Conservation (phyloP, 2,797 vertebrate genomes). For the Silurus lanzhouensis region DNA sequence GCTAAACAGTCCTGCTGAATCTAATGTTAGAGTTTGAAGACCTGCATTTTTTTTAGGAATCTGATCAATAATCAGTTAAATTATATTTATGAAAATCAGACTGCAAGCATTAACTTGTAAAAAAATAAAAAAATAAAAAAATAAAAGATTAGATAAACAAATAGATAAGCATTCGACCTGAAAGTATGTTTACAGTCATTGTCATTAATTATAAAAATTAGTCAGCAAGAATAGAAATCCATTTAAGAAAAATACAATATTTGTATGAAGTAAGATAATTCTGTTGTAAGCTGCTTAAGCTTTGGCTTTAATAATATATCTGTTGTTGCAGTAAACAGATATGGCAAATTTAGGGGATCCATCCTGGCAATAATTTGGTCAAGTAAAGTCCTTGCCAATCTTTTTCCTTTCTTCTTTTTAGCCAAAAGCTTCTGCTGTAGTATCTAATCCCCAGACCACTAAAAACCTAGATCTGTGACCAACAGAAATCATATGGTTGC, state of each 20-base stretch:
- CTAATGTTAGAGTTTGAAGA: neutral
- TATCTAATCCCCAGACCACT: constrained; percentile 14
- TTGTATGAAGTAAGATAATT: neutral
- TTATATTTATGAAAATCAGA: neutral
- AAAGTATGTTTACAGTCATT: neutral
- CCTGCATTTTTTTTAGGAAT: neutral
- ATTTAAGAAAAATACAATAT: neutral
- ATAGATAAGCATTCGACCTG: neutral
- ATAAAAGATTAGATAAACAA: neutral
- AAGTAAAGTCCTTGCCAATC: constrained; percentile 8
- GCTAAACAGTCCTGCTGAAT: neutral
- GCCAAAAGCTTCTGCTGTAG: constrained; percentile 16
- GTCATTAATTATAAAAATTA: constrained; percentile 3
- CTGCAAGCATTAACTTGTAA: neutral
- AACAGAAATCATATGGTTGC: constrained; percentile 45
- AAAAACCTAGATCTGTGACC: constrained; percentile 22
- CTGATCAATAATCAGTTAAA: neutral
- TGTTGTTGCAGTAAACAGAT: constrained; percentile 8
- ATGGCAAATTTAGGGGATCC: neutral
- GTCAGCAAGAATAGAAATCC: neutral
- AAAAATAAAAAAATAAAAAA: too few relatives aligned
- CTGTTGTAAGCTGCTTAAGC: constrained; percentile 15
- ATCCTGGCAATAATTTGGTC: neutral
- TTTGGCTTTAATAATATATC: neutral
- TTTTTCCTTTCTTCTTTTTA: neutral